Percentiles rank a stretch among this genome's conserved stretches.
These are phyloP conservation scores for Crotalus adamanteus DNA, from an alignment of 2,797 vertebrate species.

Conservation along the genomic window DNA sequence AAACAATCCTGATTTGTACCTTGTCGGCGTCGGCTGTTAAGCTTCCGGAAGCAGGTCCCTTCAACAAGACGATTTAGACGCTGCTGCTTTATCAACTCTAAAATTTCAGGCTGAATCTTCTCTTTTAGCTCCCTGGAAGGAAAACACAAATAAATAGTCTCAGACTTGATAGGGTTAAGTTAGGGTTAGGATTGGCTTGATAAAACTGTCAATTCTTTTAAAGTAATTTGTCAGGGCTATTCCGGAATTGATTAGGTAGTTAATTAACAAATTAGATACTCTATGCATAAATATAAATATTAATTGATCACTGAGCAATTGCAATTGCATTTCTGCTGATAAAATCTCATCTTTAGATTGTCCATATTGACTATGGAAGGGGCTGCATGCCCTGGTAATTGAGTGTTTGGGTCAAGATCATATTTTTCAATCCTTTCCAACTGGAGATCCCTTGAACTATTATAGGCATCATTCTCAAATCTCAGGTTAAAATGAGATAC, in stretches of 20 bases:
- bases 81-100: constrained; percentile 98
- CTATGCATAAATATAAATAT: neutral
- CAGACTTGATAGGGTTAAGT: neutral
- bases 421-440: neutral
- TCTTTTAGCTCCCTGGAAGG: constrained; percentile 91
- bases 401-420: neutral
- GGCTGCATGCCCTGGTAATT: too few species aligned
- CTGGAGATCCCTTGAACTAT: neutral
- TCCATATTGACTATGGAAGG: neutral
- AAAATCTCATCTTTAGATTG: neutral
- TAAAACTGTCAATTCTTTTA: neutral
- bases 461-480: neutral
- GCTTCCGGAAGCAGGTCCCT: constrained; percentile 98
- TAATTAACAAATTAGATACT: neutral
- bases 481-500: too few species aligned
- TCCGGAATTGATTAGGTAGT: neutral
- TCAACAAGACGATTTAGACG: constrained; percentile 97
- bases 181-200: neutral
- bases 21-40: constrained; percentile 94
- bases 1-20: constrained; percentile 72
- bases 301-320: neutral
- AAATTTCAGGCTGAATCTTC: constrained; percentile 99
- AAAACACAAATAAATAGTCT: constrained; percentile 42
- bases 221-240: neutral
- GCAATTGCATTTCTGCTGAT: neutral